phyloP scores from a whole-genome alignment of 2,797 vertebrate species.

The Sebastes matsubarae region DNA sequence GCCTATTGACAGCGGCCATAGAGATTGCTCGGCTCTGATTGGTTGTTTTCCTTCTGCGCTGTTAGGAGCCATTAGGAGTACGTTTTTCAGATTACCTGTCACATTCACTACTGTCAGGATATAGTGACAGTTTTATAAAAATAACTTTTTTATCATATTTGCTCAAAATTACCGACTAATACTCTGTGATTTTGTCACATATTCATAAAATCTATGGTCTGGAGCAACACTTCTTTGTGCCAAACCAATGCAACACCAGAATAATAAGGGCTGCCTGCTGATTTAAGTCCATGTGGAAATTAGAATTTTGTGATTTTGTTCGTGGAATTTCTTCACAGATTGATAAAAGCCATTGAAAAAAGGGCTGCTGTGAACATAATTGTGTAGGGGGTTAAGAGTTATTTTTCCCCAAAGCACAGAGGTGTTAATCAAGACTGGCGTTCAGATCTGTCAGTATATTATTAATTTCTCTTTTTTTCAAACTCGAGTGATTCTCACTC shows the following conservation, averaged over 20 bases:
- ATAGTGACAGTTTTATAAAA: too few species aligned
- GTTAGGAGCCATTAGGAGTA: too few species aligned
- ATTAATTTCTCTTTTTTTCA: background rate
- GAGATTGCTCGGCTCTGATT: too few species aligned
- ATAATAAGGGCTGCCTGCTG: background rate
- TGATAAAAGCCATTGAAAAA: background rate
- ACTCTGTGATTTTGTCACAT: conserved; percentile 1
- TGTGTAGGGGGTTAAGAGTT: background rate
- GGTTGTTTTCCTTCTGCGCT: too few species aligned
- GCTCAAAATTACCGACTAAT: background rate
- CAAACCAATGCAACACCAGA: background rate
- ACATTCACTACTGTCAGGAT: too few species aligned
- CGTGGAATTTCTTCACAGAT: background rate
- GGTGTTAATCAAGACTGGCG: background rate
- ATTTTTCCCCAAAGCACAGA: background rate
- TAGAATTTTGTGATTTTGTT: background rate
- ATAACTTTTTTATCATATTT: too few species aligned
- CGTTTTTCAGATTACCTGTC: too few species aligned
- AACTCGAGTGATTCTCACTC: background rate
- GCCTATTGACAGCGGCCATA: too few species aligned
- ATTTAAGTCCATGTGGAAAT: background rate
- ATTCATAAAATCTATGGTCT: conserved; percentile 8
- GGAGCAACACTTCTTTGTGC: background rate
- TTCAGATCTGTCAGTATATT: background rate
- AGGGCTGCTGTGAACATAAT: background rate